Conservation (phyloP, 2,888 invertebrate genomes). For the Drepanosiphum platanoidis region DNA sequence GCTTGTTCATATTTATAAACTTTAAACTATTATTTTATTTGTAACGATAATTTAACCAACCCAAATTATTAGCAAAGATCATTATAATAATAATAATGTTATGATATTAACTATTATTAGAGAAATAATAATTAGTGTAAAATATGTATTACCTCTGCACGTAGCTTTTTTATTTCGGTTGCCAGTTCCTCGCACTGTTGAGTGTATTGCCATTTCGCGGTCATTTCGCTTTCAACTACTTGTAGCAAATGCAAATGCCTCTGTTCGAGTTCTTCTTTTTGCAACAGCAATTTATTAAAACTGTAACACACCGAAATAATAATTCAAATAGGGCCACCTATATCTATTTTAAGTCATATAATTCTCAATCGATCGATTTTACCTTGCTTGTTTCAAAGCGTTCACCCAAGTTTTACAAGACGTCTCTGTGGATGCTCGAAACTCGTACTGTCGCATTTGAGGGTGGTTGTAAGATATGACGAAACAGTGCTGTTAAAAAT, state of each 20-base stretch:
- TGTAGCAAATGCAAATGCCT: slow-evolving; percentile 89
- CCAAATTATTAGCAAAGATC: no score
- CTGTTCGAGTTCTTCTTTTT: slow-evolving; percentile 91
- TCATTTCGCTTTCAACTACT: slow-evolving; percentile 90
- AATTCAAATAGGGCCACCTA: no score
- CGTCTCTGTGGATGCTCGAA: slow-evolving; percentile 83
- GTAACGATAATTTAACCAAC: no score
- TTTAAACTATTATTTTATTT: no score
- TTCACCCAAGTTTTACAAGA: slow-evolving; percentile 93
- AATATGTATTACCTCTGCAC: slow-evolving; percentile 79
- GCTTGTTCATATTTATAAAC: no score
- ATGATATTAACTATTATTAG: no score
- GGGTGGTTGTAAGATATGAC: slow-evolving; percentile 87
- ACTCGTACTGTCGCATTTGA: slow-evolving; percentile 86
- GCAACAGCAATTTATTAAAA: slow-evolving; percentile 87
- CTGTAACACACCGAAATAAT: slow-evolving; percentile 70
- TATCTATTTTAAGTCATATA: no score
- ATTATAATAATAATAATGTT: no score
- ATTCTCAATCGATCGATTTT: slow-evolving; percentile 63
- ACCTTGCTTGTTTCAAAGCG: slow-evolving; percentile 89
- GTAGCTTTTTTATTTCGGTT: slow-evolving; percentile 86
- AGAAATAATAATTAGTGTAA: background rate
- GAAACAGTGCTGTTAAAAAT: slow-evolving; percentile 79
- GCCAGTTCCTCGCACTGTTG: slow-evolving; percentile 92
- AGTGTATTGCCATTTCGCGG: slow-evolving; percentile 92